A percentile compares a stretch with the other conserved stretches of the same genome.
Conservation (phyloP, 2,797 vertebrate genomes). For the Malacoctenus gilli region DNA sequence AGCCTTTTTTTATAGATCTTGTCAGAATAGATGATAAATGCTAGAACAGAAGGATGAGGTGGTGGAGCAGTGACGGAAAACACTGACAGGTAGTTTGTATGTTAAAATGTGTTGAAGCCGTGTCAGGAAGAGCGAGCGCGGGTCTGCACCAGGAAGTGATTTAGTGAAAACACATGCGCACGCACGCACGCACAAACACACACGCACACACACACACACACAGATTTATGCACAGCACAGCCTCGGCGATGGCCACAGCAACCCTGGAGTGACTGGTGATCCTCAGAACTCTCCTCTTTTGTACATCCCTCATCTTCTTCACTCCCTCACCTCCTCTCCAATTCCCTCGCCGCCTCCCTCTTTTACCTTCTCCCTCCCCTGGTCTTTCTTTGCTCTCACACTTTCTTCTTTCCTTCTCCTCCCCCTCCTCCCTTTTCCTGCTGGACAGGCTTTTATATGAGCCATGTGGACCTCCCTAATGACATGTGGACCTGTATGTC, state of each 20-base stretch:
- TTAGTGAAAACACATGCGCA: constrained; percentile 20
- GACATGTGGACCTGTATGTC: constrained; percentile 49
- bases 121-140: constrained; percentile 38
- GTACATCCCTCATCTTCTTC: constrained; percentile 18
- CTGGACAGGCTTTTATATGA: constrained; percentile 63
- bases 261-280: constrained; percentile 41
- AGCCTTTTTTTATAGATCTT: no score
- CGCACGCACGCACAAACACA: constrained; percentile 16
- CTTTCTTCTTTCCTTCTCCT: constrained; percentile 26
- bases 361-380: not conserved
- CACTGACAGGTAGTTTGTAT: constrained; percentile 34
- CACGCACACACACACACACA: constrained; percentile 7
- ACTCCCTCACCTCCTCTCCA: constrained; percentile 5
- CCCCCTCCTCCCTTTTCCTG: constrained; percentile 46
- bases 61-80: constrained; percentile 9
- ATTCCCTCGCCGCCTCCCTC: constrained; percentile 14
- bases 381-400: not conserved
- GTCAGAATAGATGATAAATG: no score
- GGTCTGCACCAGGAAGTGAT: constrained; percentile 41
- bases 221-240: constrained; percentile 3
- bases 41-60: not conserved
- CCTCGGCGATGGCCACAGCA: constrained; percentile 19
- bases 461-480: constrained; percentile 68
- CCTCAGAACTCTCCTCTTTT: constrained; percentile 31
- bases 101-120: constrained; percentile 39